These are phyloP conservation scores for Lateolabrax maculatus DNA, from an alignment of 2,797 vertebrate species.

Conservation along the genomic window DNA sequence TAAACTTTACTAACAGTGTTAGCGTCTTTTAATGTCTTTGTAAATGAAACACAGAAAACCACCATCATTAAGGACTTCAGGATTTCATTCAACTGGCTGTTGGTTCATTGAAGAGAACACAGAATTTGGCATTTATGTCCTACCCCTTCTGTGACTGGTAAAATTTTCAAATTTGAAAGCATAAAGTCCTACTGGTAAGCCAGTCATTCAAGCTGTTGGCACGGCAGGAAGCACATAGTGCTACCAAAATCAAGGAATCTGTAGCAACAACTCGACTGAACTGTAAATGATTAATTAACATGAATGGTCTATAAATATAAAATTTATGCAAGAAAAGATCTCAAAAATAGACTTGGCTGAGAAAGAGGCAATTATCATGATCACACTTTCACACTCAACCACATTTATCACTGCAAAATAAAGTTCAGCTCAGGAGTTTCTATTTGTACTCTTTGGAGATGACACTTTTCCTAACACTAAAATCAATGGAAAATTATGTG, in stretches of 20 bases:
- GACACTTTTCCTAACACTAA: conserved; percentile 26
- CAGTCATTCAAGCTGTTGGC: conserved; percentile 32
- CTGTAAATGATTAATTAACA: conserved; percentile 57
- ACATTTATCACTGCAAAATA: conserved; percentile 46
- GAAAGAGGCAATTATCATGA: conserved; percentile 80
- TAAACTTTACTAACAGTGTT: background rate
- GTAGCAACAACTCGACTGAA: conserved; percentile 50
- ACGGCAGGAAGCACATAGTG: conserved; percentile 7
- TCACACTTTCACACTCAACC: conserved; percentile 57
- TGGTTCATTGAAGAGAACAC: conserved; percentile 13
- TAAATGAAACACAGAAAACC: conserved; percentile 1
- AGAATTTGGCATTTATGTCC: background rate
- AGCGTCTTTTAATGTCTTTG: background rate
- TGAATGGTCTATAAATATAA: conserved; percentile 57
- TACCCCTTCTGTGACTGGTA: background rate
- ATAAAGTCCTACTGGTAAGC: background rate
- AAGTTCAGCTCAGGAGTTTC: conserved; percentile 51
- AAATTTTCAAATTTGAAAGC: background rate
- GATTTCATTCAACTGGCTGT: conserved; percentile 11
- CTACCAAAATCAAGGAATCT: conserved; percentile 15
- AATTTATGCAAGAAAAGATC: conserved; percentile 25
- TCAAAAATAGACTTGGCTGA: conserved; percentile 73
- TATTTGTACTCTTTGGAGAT: conserved; percentile 38
- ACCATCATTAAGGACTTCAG: background rate
- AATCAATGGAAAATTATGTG: conserved; percentile 18